These are phyloP conservation scores for Chelonus insularis DNA, from an alignment of 1,140 invertebrate genomes.

Conservation along the genomic window DNA sequence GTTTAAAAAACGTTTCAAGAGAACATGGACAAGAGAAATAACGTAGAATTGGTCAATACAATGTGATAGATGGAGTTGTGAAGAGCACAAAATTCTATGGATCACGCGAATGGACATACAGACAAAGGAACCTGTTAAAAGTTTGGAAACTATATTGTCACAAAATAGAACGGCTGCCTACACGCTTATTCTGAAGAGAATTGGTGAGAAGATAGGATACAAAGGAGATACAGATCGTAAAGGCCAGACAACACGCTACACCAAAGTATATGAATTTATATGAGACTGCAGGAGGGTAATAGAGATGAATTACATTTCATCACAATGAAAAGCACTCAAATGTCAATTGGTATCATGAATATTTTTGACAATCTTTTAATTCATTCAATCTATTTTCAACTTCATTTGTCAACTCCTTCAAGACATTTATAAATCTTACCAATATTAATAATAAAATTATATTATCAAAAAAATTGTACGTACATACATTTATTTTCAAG, in stretches of 20 bases:
- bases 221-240: neutral
- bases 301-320: neutral
- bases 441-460: no score
- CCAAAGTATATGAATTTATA: neutral
- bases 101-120: constrained; percentile 14
- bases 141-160: constrained; percentile 24
- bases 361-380: no score
- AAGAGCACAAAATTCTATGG: constrained; percentile 4
- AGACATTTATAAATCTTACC: no score
- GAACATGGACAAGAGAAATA: neutral
- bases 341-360: no score
- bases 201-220: neutral
- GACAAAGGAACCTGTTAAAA: constrained; percentile 31
- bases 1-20: no score
- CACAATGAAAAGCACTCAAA: neutral
- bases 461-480: no score
- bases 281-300: neutral
- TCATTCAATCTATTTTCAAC: no score
- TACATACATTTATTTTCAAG: no score
- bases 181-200: no score
- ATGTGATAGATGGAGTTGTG: neutral
- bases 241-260: neutral
- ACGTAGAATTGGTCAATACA: neutral
- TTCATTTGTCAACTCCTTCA: no score
- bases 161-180: constrained; percentile 8